Evolutionary conservation across 2,113 vertebrate species (phyloP).

Genomic region (Notiomystis cincta): DNA sequence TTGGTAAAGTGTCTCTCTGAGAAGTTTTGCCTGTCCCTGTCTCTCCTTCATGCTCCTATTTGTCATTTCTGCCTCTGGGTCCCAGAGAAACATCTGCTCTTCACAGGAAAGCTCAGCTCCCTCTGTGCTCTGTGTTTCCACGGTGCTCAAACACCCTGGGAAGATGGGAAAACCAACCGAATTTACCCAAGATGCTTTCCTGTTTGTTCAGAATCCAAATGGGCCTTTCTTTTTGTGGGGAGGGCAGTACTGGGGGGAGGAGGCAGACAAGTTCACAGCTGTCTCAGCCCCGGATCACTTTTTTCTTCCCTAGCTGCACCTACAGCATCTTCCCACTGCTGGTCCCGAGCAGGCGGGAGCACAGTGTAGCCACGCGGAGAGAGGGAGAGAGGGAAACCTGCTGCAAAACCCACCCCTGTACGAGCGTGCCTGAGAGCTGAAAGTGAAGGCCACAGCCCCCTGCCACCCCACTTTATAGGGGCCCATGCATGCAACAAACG

Average conservation of each 20-base stretch:
- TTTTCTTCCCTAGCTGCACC: neutral
- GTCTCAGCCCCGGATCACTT: neutral
- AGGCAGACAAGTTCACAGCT: neutral
- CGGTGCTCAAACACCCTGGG: neutral
- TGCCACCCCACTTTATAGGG: neutral
- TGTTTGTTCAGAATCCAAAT: neutral
- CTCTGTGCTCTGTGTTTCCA: neutral
- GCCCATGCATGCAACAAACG: fast-evolving
- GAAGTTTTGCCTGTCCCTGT: neutral
- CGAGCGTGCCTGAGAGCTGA: neutral
- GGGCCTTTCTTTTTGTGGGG: neutral
- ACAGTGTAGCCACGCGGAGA: neutral
- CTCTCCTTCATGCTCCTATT: neutral
- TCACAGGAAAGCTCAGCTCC: neutral
- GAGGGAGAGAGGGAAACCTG: neutral
- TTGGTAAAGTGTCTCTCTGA: neutral
- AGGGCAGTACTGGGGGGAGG: too few species aligned
- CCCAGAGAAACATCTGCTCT: neutral
- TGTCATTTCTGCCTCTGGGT: neutral
- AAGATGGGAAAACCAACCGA: neutral
- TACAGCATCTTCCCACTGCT: neutral
- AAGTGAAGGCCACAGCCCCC: neutral
- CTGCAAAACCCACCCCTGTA: neutral
- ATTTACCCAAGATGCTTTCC: neutral
- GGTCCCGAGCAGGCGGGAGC: neutral